Percentiles rank a stretch among this genome's conserved stretches.
phyloP scores from a whole-genome alignment of 2,888 invertebrate genomes.

The Patella depressa region DNA sequence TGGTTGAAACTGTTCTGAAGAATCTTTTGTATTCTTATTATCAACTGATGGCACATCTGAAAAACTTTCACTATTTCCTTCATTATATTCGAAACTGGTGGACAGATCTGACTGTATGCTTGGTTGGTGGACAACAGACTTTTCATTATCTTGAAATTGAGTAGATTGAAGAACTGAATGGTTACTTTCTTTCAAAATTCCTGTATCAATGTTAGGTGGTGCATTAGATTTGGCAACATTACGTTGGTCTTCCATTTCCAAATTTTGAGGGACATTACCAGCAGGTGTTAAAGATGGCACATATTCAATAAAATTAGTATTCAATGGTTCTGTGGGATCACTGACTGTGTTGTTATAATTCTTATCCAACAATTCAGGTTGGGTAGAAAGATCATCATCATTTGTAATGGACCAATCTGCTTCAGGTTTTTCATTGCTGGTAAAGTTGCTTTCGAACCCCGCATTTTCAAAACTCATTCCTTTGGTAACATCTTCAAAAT shows the following conservation, averaged over 20 bases:
- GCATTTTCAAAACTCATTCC: neutral
- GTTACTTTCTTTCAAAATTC: neutral
- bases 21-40: neutral
- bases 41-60: neutral
- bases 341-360: neutral
- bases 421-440: neutral
- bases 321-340: neutral
- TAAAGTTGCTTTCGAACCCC: neutral
- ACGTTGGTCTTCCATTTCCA: neutral
- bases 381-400: neutral
- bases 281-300: neutral
- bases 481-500: neutral
- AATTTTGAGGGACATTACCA: neutral
- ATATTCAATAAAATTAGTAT: neutral
- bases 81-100: constrained; percentile 3
- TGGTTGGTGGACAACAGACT: neutral
- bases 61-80: constrained; percentile 2
- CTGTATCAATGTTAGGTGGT: neutral
- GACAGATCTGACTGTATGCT: constrained; percentile 1
- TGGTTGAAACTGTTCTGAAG: too few species aligned
- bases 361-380: neutral
- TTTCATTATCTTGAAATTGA: neutral
- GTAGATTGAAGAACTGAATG: neutral
- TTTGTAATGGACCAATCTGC: neutral
- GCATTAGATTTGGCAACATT: neutral